Conservation (phyloP, 2,888 invertebrate genomes). For the Stenotaenia linearis region DNA sequence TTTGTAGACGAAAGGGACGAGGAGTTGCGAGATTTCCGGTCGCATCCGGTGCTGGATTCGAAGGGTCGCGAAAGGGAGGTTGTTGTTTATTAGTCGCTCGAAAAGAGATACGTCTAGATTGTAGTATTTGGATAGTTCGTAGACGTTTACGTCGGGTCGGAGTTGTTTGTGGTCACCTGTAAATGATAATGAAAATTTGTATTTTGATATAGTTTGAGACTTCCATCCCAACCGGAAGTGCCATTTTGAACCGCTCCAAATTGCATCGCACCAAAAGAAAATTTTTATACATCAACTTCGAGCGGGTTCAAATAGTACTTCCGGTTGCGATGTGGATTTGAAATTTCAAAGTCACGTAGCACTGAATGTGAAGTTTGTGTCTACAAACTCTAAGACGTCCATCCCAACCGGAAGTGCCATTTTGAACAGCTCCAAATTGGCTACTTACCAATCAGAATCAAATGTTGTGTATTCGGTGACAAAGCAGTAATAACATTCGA, state of each 20-base stretch:
- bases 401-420: too few species aligned
- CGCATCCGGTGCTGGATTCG: conserved; percentile 72
- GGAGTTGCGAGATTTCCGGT: conserved; percentile 56
- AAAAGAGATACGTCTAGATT: conserved; percentile 73
- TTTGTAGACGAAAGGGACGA: conserved; percentile 64
- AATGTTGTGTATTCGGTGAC: conserved; percentile 65
- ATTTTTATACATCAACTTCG: too few species aligned
- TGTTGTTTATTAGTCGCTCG: conserved; percentile 68
- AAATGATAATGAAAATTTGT: too few species aligned
- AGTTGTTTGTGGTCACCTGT: conserved; percentile 74
- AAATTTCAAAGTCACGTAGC: too few species aligned
- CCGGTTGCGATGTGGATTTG: too few species aligned
- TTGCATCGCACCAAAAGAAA: too few species aligned
- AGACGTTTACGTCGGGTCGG: conserved; percentile 64
- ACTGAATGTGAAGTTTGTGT: too few species aligned
- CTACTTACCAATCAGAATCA: conserved; percentile 67
- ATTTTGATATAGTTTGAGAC: too few species aligned
- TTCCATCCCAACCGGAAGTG: too few species aligned
- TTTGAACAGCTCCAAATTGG: too few species aligned
- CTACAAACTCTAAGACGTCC: too few species aligned
- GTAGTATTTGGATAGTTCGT: conserved; percentile 59
- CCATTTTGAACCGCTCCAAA: too few species aligned
- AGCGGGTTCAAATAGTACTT: neutral
- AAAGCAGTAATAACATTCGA: conserved; percentile 65
- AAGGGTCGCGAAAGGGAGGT: conserved; percentile 56